A percentile compares a stretch with the other conserved stretches of the same genome.
Evolutionary conservation across 2,888 invertebrate genomes (phyloP).

Genomic region (Parnassius orleans): DNA sequence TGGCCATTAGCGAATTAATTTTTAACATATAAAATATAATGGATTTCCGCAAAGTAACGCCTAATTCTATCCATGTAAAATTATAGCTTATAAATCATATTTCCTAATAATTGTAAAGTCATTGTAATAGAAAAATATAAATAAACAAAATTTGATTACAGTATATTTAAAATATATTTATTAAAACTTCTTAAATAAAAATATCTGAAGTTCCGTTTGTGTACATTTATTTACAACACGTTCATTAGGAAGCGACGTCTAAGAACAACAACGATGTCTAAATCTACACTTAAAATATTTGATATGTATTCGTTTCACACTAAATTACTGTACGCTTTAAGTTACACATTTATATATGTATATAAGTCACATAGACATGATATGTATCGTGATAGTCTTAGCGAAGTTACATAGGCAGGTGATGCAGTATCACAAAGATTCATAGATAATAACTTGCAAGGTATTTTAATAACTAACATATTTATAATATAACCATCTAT

Average conservation of each 20-base stretch:
- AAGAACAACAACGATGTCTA: constrained; percentile 75
- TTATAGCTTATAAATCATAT: too few relatives aligned
- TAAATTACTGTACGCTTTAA: constrained; percentile 37
- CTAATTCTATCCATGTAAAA: too few relatives aligned
- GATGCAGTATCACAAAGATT: constrained; percentile 15
- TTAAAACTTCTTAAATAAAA: too few relatives aligned
- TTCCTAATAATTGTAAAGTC: too few relatives aligned
- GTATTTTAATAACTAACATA: constrained; percentile 28
- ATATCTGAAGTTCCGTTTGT: too few relatives aligned
- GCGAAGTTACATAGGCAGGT: constrained; percentile 37
- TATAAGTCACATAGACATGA: constrained; percentile 36
- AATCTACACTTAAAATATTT: constrained; percentile 60
- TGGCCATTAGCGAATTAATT: too few relatives aligned
- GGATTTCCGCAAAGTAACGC: too few relatives aligned
- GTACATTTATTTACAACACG: not conserved
- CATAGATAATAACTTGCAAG: constrained; percentile 8
- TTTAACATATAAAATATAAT: too few relatives aligned
- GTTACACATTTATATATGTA: constrained; percentile 38
- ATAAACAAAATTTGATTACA: too few relatives aligned
- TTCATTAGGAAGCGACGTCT: constrained; percentile 54
- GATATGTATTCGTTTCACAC: constrained; percentile 50
- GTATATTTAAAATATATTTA: too few relatives aligned
- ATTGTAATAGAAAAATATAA: too few relatives aligned
- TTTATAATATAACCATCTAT: constrained; percentile 21
- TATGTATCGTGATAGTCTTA: constrained; percentile 38